Evolutionary conservation across 1,140 invertebrate genomes (phyloP).

Genomic region (Orius laevigatus): DNA sequence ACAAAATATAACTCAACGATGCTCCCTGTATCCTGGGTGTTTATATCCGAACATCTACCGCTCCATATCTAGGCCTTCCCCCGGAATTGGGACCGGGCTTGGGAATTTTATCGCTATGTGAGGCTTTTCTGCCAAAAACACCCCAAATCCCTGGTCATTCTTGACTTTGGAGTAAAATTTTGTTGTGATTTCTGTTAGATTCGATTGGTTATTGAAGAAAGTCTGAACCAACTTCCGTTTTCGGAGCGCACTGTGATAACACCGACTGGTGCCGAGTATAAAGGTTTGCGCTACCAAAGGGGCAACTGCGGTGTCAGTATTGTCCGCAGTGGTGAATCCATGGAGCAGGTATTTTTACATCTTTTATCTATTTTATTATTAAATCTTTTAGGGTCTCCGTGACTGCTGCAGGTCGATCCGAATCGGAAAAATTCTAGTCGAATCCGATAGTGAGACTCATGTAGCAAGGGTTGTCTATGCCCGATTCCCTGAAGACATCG

Average conservation of each 20-base stretch:
- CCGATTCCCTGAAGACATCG: conserved; percentile 91
- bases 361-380: neutral
- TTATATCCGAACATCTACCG: no score
- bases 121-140: no score
- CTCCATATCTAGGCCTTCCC: no score
- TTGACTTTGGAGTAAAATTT: no score
- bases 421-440: conserved; percentile 96
- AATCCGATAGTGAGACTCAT: conserved; percentile 89
- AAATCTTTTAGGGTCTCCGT: conserved; percentile 53
- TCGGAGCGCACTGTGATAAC: conserved; percentile 75
- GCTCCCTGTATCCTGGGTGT: no score
- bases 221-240: conserved; percentile 91
- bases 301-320: conserved; percentile 97
- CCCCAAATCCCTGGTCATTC: no score
- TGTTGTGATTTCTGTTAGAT: conserved; percentile 48
- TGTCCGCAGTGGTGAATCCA: conserved; percentile 78
- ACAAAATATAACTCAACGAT: no score
- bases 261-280: conserved; percentile 78
- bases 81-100: no score
- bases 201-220: conserved; percentile 92
- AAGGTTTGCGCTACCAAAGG: conserved; percentile 83
- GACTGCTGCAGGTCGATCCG: conserved; percentile 95
- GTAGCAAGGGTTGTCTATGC: conserved; percentile 95
- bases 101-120: no score
- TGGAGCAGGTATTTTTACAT: conserved; percentile 62